Conservation (phyloP, 2,888 invertebrate genomes). For the Phyto melanocephala region DNA sequence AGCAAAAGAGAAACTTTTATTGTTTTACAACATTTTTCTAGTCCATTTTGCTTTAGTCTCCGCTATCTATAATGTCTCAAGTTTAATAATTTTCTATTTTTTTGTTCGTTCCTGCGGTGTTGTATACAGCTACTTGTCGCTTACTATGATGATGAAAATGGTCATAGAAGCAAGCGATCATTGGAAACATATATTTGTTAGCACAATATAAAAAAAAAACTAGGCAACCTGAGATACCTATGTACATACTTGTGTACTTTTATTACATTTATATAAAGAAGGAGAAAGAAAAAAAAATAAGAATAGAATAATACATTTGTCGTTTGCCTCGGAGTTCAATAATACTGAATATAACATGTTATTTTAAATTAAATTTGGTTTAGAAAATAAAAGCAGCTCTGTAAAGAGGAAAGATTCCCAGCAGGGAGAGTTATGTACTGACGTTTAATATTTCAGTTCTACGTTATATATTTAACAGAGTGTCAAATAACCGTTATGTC, state of each 20-base stretch:
- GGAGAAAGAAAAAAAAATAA: neutral
- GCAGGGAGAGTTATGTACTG: neutral
- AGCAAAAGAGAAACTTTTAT: neutral
- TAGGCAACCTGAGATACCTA: neutral
- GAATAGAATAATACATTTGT: slow-evolving; percentile 37
- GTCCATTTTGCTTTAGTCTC: neutral
- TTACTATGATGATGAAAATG: slow-evolving; percentile 41
- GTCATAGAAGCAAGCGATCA: slow-evolving; percentile 57
- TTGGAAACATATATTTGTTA: slow-evolving; percentile 25
- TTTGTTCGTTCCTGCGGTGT: neutral
- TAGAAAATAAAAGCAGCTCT: neutral
- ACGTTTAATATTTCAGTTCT: no score
- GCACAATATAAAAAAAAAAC: neutral
- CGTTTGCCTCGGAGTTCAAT: slow-evolving; percentile 33
- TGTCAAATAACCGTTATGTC: no score
- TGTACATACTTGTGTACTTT: no score
- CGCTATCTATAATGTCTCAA: neutral
- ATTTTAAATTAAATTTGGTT: neutral
- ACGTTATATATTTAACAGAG: no score
- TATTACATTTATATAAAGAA: no score
- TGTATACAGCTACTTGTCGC: slow-evolving; percentile 12
- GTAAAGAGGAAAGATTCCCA: neutral
- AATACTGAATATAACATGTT: neutral
- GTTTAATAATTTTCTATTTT: neutral
- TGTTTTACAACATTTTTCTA: slow-evolving; percentile 40